Base-by-base conservation (phyloP, 2,113 vertebrate genomes). In the Pongo abelii region DNA sequence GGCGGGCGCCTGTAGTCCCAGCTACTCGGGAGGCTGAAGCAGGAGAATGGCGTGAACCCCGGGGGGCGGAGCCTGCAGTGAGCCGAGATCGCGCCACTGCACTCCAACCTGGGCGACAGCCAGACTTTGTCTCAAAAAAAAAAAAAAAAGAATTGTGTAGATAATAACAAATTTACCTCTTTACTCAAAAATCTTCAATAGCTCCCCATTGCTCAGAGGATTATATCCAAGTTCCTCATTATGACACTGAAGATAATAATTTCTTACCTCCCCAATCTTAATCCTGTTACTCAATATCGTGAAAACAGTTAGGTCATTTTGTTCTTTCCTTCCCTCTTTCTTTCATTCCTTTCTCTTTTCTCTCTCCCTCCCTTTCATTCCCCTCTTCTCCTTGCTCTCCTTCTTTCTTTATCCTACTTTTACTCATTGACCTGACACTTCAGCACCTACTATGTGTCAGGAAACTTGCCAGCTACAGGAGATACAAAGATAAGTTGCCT, bases 211-310 rank as follows among this genome's bases (percentile, higher is more conserved):
- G 18, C 40, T 30, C 35, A 77, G 40, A 86, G 10, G 22, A 89
- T 75, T 77, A 74, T 67, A 90, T 38, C 13, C 35, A 92, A 70
- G 75, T 96, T 94, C 10, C 23, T 93, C 30, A 92, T 89, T 59
- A 77, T 69, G 46, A 80, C 64, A 81, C 20, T 70, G 12, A 69
- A 88, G 23, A 52, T 46, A 55, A 91, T 38, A 40, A 18, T 52
- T 70, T 40, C 61, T 80, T 48, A 55, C 22, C 7, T 52, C 48
- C 48, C 10, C 57, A 88, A 3, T 43, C 25, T 35, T 87, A 75
- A 38, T 52, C 35, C 9, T 18, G 18, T 72, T 88, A 52, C n/a
- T 61, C 32, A 9, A 6, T 69, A 72, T 92, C 43, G 72, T 18
- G 43, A 48, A 87, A 77, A 1, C 46, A 38, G 16, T 91, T 35